Conservation (phyloP, 2,113 vertebrate species). For the Phocoena phocoena region DNA sequence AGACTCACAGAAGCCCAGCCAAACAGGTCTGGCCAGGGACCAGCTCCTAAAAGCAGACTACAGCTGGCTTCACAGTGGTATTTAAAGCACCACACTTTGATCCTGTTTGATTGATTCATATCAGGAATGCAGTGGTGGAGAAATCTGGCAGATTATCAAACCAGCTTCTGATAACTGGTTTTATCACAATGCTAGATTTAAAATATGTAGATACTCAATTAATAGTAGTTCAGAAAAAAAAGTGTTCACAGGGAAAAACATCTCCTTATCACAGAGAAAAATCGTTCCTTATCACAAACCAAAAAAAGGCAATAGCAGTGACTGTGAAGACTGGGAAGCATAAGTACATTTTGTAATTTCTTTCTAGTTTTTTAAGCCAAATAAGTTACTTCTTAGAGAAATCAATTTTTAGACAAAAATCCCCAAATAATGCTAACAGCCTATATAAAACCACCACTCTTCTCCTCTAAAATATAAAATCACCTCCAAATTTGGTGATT, state of each 20-base stretch:
- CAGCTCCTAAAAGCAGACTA: not conserved
- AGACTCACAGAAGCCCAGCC: not conserved
- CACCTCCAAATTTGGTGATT: not conserved
- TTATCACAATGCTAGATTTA: not conserved
- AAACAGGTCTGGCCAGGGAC: not conserved
- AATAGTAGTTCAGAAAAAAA: not conserved
- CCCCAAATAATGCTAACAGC: not conserved
- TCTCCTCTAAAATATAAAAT: not conserved
- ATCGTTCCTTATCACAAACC: not conserved
- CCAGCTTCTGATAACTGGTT: not conserved
- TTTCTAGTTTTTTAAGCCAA: not conserved
- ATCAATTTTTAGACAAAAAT: conserved; percentile 44
- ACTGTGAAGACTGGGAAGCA: not conserved
- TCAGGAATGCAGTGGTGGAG: not conserved
- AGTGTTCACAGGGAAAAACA: not conserved
- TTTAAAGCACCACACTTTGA: conserved; percentile 17
- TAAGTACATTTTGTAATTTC: not conserved
- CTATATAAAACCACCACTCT: not conserved
- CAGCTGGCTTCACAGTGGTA: not conserved
- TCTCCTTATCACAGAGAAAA: not conserved
- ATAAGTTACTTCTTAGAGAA: not conserved
- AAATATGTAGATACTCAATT: conserved; percentile 9
- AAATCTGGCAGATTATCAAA: conserved; percentile 38
- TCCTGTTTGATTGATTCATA: not conserved
- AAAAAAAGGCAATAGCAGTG: conserved; percentile 11